Evolutionary conservation across 1,140 invertebrate species (phyloP), one percentile per base, ranked within the genome.

Genomic region (Brachionus paranguensis): DNA sequence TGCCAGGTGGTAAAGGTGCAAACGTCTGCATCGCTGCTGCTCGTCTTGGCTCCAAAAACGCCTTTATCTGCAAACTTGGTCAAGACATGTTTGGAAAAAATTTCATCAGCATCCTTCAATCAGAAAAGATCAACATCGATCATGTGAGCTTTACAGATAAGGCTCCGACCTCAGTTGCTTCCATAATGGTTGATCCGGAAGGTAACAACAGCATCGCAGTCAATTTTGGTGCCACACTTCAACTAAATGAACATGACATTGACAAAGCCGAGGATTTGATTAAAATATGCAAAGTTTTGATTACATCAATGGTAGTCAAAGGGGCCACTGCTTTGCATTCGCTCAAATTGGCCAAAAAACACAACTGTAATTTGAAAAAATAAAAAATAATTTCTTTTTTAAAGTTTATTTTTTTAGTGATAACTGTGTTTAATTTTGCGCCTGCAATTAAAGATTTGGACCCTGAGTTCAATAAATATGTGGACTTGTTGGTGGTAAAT

Each of bases 31-130:
- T 83, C n/a, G 60, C 60, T 6, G 47, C 29, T 47, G 81, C 81
- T 37, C 11, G 60, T 37, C 43, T 83, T n/a, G 81, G 60, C 14
- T 65, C 60, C 24, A 50, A 68, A 24, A 47, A 53, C 24, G 81
- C 81, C 8, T 68, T 83, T 10, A 83, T 83, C 8, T 65, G 81
- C 50, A 83, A 83, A 53, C 81, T 83, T 12, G 81, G 81, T 12
- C 1, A 83, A 10, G 81, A 83, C 50, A 43, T 83, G 17, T 83
- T 83, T 37, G 81, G 81, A 1, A 24, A 72, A 72, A 68, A 83
- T 53, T 83, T 68, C 29, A 29, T 83, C 11, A 20, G 68, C 12
- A 83, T 68, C 14, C 37, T 83, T 10, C 33, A 68, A 17, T 68
- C 68, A 50, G 60, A 83, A 20, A 68, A 45, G n/a, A 45, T 83